Evolutionary conservation across 1,140 invertebrate genomes (phyloP).

Genomic region (Psilanteris sp.): DNA sequence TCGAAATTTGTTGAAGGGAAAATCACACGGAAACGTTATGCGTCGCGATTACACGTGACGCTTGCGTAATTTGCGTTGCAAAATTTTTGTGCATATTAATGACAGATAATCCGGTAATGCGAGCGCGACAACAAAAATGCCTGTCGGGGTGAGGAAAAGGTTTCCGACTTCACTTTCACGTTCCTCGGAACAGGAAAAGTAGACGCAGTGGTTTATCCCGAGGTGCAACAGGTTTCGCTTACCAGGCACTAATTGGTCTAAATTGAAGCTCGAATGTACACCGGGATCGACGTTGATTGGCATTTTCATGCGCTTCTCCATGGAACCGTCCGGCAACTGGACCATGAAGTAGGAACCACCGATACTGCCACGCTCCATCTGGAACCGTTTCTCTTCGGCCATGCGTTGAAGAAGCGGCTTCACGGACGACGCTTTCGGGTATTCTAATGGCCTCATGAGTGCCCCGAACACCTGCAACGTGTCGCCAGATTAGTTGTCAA

Average conservation of each 20-base stretch:
- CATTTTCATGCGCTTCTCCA: slow-evolving; percentile 91
- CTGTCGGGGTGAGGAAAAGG: too few relatives aligned
- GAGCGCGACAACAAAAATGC: too few relatives aligned
- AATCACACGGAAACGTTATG: too few relatives aligned
- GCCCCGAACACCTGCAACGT: slow-evolving; percentile 95
- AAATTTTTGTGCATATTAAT: too few relatives aligned
- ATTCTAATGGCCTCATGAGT: slow-evolving; percentile 95
- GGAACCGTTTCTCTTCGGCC: slow-evolving; percentile 93
- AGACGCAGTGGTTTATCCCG: background rate
- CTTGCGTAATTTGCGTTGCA: too few relatives aligned
- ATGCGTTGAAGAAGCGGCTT: slow-evolving; percentile 91
- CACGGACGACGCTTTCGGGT: slow-evolving; percentile 84
- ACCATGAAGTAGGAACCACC: slow-evolving; percentile 95
- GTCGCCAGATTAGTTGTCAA: too few relatives aligned
- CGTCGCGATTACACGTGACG: too few relatives aligned
- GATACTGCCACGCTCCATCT: slow-evolving; percentile 92
- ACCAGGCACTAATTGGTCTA: slow-evolving; percentile 87
- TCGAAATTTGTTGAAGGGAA: too few relatives aligned
- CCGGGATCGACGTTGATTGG: slow-evolving; percentile 95
- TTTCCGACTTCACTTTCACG: slow-evolving; percentile 5
- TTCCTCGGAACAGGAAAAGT: background rate
- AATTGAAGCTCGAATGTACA: slow-evolving; percentile 93
- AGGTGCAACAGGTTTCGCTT: slow-evolving; percentile 66
- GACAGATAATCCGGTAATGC: too few relatives aligned
- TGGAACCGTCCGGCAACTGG: slow-evolving; percentile 91